Percentiles rank a stretch among this genome's conserved stretches.
Conservation (phyloP, 2,113 vertebrate genomes). For the Meles meles region DNA sequence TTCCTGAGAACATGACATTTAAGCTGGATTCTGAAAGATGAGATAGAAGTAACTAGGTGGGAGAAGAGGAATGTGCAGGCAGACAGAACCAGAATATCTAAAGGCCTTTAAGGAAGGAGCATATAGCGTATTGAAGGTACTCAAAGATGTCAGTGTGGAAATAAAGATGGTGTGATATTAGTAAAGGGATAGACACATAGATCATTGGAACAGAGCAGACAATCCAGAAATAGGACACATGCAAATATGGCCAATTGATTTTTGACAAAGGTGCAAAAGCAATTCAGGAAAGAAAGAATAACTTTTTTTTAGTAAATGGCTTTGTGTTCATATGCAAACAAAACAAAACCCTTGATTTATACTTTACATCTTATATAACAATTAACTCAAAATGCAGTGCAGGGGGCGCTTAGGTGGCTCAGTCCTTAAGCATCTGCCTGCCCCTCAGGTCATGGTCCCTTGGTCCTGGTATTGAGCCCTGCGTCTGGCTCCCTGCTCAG, state of each 20-base stretch:
- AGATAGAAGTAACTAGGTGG: conserved; percentile 19
- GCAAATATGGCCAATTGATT: not conserved
- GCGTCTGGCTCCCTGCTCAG: too few species aligned
- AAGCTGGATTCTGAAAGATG: not conserved
- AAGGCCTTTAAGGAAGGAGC: not conserved
- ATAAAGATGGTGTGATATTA: not conserved
- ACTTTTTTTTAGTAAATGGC: not conserved
- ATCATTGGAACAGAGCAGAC: not conserved
- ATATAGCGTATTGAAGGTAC: not conserved
- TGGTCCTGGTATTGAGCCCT: too few species aligned
- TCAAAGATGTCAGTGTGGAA: not conserved
- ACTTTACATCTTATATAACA: not conserved
- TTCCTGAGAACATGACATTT: conserved; percentile 1
- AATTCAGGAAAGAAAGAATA: not conserved
- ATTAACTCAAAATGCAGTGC: not conserved
- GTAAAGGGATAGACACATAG: not conserved
- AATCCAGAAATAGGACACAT: not conserved
- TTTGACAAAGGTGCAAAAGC: not conserved
- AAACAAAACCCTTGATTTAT: not conserved
- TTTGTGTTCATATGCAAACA: conserved; percentile 1
- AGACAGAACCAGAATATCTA: not conserved
- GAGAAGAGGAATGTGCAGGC: not conserved
- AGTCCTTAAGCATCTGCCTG: too few species aligned
- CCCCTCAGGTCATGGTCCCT: too few species aligned
- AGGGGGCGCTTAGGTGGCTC: not conserved